Base-by-base conservation (phyloP, 2,113 vertebrate species). In the Colossoma macropomum region DNA sequence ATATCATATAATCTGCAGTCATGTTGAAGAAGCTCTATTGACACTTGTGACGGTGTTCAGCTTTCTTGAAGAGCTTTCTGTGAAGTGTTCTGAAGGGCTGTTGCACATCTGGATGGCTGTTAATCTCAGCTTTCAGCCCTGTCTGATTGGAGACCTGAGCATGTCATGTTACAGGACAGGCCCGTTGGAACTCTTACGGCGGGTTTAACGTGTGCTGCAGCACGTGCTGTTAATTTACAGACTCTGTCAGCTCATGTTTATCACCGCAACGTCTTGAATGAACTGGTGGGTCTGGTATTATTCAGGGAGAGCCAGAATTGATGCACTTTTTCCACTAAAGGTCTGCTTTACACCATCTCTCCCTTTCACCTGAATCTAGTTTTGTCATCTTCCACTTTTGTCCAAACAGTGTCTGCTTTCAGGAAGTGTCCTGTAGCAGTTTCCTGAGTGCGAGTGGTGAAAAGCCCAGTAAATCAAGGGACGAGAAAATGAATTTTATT, bases 331-430 rank as follows among this genome's bases (percentile, higher is more conserved):
- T 81, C 54, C 3, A 23, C 56, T 38, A n/a, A 73, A 63, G 56
- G 68, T 73, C n/a, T 80, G 63, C 66, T 79, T 69, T 70, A 79
- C 65, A 28, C 54, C 66, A 54, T 50, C 48, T 70, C 66, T 56
- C 70, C 34, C 77, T 80, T 60, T 60, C 50, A 71, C 52, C 23
- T 34, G 30, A 34, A 23, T 19, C 68, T 25, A 66, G 65, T 12
- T 59, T 60, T 54, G 68, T 52, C 32, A 50, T 48, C 63, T 56
- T 80, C 54, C 66, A 32, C 16, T 28, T 59, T 3, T 15, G 27
- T 68, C 50, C 34, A 63, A 50, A 69, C 17, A 19, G 17, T 34
- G 63, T 66, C 23, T 54, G n/a, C 27, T 28, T 30, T 30, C 65
- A 68, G 65, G 65, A 68, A 30, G 63, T 30, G 28, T 30, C 62